Percentiles rank a stretch among this genome's conserved stretches.
phyloP scores from a whole-genome alignment of 23 tunicate species.

The Halocynthia aurantium region DNA sequence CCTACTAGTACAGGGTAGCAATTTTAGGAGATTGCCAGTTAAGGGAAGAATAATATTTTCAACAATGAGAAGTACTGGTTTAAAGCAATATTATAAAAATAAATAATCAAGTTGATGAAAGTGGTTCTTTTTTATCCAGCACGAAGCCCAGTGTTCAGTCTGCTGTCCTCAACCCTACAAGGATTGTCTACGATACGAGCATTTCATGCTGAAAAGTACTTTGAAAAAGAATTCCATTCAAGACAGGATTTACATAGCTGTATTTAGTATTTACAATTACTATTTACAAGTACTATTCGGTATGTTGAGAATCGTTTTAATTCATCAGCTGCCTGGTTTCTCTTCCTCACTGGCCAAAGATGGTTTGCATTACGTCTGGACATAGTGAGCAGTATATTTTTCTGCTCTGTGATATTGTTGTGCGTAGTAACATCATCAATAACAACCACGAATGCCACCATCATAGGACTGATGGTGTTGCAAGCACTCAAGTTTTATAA shows the following conservation, averaged over 20 bases:
- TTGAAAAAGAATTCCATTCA: conserved; percentile 44
- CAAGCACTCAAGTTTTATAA: conserved; percentile 33
- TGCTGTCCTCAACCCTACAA: conserved; percentile 55
- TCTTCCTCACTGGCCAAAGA: conserved; percentile 40
- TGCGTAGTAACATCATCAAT: conserved; percentile 25
- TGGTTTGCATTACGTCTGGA: conserved; percentile 90
- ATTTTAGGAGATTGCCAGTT: no score
- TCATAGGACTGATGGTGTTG: conserved; percentile 70
- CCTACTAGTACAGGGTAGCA: no score
- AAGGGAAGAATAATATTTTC: no score
- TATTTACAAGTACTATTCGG: not conserved
- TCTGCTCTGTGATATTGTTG: conserved; percentile 39
- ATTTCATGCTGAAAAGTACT: conserved; percentile 47
- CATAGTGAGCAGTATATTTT: conserved; percentile 33
- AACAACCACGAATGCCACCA: conserved; percentile 9
- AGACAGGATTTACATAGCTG: conserved; percentile 80
- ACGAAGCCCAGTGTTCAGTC: conserved; percentile 89
- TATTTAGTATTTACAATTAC: conserved; percentile 14
- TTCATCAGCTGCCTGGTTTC: conserved; percentile 74
- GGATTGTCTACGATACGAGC: conserved; percentile 80
- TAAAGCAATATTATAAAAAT: no score
- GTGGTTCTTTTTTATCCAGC: not conserved
- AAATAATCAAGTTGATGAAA: no score
- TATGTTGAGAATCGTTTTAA: not conserved
- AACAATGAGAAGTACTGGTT: no score